Base-by-base conservation (phyloP, 2,888 invertebrate species). In the Ichneumoninae sp. region DNA sequence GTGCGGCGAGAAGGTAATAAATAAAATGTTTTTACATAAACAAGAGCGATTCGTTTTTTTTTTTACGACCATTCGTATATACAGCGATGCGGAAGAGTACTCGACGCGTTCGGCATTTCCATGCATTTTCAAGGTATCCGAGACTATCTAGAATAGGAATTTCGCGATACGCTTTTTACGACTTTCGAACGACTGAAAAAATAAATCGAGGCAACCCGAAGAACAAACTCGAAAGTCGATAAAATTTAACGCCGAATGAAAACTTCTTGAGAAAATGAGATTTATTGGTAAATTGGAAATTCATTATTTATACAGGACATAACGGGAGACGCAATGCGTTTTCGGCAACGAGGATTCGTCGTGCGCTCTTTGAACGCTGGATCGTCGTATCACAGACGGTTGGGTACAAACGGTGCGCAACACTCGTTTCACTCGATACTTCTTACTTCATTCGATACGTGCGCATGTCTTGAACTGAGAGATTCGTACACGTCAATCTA, bases 11-110 rank as follows among this genome's bases (percentile, higher is more conserved):
- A 71, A 40, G 65, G 13, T 54, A 16, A 66, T 72, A 36, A 84
- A 84, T 84, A 84, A 84, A 82, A 71, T 82, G 78, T 84, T 84
- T 84, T 60, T 84, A 70, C 69, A 78, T 44, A 68, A 84, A 81
- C 52, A 71, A 71, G 50, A 22, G 50, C 60, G 13, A 19, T 33
- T 44, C 40, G 70, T 62, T 44, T 74, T 16, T 16, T 16, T 10
- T 68, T 10, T 68, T 47, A 8, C n/a, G 16, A 7, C 40, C 19
- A 57, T 19, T 22, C 57, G 36, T 5, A 62, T 30, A 33, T 16
- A 13, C 30, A 33, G 33, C 66, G 22, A 66, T 40, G 19, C 66
- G 57, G 10, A 62, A 62, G 33, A 26, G 33, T 6, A n/a, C 62
- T 33, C 62, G 30, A 16, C 26, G 26, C 57, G 57, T 57, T 3